Conservation (phyloP, 2,797 vertebrate genomes). For the Erithacus rubecula region DNA sequence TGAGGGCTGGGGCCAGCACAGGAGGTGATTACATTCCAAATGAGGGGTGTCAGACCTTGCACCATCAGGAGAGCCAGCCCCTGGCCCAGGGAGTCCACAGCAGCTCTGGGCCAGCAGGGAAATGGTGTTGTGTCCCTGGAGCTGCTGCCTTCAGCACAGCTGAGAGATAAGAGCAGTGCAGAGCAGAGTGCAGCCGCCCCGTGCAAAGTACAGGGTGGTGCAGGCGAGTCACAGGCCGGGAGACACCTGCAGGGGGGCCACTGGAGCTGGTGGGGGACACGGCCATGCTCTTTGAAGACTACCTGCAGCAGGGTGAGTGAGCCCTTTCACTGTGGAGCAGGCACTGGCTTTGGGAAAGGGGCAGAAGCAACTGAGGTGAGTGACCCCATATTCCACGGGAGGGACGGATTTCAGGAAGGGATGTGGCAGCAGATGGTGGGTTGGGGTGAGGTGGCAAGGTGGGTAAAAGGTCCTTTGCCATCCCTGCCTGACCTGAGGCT, state of each 20-base stretch:
- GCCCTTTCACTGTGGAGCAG: accelerated
- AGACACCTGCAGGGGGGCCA: neutral
- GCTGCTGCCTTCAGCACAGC: neutral
- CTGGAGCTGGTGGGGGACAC: neutral
- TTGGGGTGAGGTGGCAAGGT: neutral
- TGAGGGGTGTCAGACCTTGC: neutral
- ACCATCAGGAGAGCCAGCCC: accelerated
- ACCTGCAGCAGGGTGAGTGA: slow-evolving; percentile 26
- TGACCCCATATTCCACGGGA: accelerated
- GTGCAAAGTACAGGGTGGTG: slow-evolving; percentile 60
- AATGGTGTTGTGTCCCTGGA: accelerated
- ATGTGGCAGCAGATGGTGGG: neutral
- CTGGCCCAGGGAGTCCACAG: neutral
- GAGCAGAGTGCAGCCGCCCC: neutral
- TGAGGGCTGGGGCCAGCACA: accelerated
- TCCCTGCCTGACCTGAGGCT: neutral
- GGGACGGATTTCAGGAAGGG: accelerated
- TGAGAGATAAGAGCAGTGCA: slow-evolving; percentile 7
- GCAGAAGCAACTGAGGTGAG: neutral
- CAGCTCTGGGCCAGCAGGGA: neutral
- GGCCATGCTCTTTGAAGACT: slow-evolving; percentile 32
- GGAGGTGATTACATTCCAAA: neutral
- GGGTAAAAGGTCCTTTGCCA: neutral
- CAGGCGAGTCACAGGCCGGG: accelerated
- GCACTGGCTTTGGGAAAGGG: neutral